Base-by-base conservation (phyloP, 2,888 invertebrate species). In the Tubulanus polymorphus region DNA sequence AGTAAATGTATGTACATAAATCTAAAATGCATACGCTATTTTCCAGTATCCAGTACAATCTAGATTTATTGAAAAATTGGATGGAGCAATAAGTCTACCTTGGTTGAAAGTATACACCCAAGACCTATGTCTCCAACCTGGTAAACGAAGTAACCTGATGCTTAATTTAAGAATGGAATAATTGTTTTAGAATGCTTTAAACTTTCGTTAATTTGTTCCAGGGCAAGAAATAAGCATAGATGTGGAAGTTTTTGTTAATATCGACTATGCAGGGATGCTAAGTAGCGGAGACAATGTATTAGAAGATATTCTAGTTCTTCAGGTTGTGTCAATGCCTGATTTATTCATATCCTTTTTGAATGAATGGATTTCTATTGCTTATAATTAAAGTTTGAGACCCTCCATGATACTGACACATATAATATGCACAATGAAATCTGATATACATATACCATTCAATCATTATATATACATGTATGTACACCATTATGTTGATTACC, bases 271-370 rank as follows among this genome's bases (percentile, higher is more conserved):
- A 0, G 86, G 86, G 59, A 86, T 86, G 70, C 83, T 97, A 70
- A 91, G 93, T 79, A 86, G 88, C 25, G 90, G 90, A 1, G 84
- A 86, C 66, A 88, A 89, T 63, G 86, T 87, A 69, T 79, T 94
- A 32, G 90, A 93, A 69, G 97, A 97, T 76, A 97, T 97, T 74
- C 83, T 99, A 64, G 92, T 99, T 25, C 82, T 99, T 57, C 94
- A 96, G 80, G 85, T 99, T 49, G 89, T 91, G 75, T 91, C 93
- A 53, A 97, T 97, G 1, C 92, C 96, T 78, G 96, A 99, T 81
- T 91, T 95, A 75, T 99, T 99, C 63, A 73, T 78, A 75, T 76
- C 76, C 75, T 74, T 72, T 60, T 28, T 12, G 2, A n/a, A n/a
- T n/a, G n/a, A 35, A n/a, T n/a, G n/a, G n/a, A n/a, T n/a, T n/a